A percentile compares a stretch with the other conserved stretches of the same genome.
Evolutionary conservation across 2,113 vertebrate genomes (phyloP).

Genomic region (Protomyctophum bolini): DNA sequence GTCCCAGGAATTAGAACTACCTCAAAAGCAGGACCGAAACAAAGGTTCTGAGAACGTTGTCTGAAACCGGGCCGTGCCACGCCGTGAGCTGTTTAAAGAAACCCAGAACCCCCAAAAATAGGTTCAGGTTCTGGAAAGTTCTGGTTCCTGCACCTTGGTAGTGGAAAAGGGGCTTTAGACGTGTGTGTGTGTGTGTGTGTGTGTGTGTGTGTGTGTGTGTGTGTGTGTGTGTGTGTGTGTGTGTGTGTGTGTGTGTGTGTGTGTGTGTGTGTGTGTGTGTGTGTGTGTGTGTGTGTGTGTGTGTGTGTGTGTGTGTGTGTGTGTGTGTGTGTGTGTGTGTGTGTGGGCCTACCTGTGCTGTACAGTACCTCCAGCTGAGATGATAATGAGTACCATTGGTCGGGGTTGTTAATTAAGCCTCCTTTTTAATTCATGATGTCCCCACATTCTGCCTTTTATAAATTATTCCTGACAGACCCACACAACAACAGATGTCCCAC

Average conservation of each 20-base stretch:
- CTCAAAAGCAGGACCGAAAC: no score
- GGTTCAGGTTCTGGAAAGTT: no score
- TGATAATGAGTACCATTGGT: conserved; percentile 65
- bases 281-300: conserved; percentile 1
- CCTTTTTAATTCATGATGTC: conserved; percentile 72
- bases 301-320: conserved; percentile 5
- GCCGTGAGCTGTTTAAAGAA: no score
- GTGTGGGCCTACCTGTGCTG: conserved; percentile 35
- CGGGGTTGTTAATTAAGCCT: conserved; percentile 68
- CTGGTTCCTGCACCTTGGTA: no score
- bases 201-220: background rate
- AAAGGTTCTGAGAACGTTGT: no score
- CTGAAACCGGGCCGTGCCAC: no score
- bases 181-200: background rate
- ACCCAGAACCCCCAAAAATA: no score
- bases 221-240: background rate
- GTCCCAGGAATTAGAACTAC: no score
- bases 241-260: background rate
- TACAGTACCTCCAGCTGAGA: conserved; percentile 58
- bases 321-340: background rate
- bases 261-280: background rate
- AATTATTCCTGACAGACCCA: conserved; percentile 66
- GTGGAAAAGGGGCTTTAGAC: no score
- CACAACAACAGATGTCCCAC: conserved; percentile 35
- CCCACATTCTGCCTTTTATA: conserved; percentile 55